A percentile compares a stretch with the other conserved stretches of the same genome.
These are phyloP conservation scores for Archaeoteleia sp. DNA, from an alignment of 2,888 invertebrate species.

Conservation along the genomic window DNA sequence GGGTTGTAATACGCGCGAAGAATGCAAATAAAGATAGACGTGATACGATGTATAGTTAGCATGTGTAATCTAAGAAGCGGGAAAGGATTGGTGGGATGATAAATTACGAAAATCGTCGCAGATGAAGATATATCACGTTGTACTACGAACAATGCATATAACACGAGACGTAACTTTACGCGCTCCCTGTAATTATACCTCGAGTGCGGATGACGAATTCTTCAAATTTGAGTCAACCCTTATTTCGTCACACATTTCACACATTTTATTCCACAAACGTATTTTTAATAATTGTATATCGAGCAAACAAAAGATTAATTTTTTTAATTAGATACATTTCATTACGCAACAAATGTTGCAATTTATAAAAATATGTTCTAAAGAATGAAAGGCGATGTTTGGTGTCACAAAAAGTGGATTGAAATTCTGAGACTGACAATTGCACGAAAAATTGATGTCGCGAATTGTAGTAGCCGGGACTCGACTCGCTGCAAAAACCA, in stretches of 20 bases:
- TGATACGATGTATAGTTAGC: constrained; percentile 11
- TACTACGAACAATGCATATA: constrained; percentile 11
- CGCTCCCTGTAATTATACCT: constrained; percentile 29
- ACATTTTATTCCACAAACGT: neutral
- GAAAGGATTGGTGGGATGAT: constrained; percentile 24
- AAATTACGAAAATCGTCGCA: constrained; percentile 37
- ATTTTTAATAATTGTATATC: neutral
- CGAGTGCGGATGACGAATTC: constrained; percentile 5
- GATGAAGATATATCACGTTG: constrained; percentile 48
- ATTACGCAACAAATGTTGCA: too few species aligned
- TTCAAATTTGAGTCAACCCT: constrained; percentile 17
- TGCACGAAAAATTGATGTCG: constrained; percentile 54
- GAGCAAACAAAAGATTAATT: too few species aligned
- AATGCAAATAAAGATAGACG: constrained; percentile 38
- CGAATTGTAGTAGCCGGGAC: constrained; percentile 46
- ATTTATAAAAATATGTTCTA: constrained; percentile 12
- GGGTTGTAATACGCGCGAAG: constrained; percentile 34
- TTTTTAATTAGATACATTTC: too few species aligned
- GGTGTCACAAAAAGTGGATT: constrained; percentile 39
- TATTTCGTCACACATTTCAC: constrained; percentile 17
- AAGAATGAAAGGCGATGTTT: constrained; percentile 25
- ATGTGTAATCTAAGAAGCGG: constrained; percentile 25
- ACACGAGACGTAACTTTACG: constrained; percentile 20
- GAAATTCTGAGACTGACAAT: constrained; percentile 49
- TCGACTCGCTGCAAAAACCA: constrained; percentile 49